These are phyloP conservation scores for Otus scops DNA, from an alignment of 2,797 vertebrate genomes.

Conservation along the genomic window DNA sequence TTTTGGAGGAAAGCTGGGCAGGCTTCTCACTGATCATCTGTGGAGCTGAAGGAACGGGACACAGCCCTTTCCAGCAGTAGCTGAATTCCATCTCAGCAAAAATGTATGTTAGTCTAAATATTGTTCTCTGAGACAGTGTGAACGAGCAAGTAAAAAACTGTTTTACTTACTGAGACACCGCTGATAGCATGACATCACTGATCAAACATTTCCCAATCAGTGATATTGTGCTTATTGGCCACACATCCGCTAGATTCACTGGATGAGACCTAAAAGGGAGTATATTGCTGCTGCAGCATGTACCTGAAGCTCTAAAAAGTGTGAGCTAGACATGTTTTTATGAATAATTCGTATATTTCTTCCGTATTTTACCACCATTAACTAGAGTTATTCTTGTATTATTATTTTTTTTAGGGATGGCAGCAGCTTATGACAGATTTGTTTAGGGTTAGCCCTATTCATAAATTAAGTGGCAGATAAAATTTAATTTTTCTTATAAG, in stretches of 20 bases:
- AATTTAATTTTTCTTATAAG: constrained; percentile 68
- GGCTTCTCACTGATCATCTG: background rate
- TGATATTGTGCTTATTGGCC: background rate
- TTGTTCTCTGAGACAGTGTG: background rate
- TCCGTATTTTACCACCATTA: constrained; percentile 24
- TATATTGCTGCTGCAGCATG: background rate
- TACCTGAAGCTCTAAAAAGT: background rate
- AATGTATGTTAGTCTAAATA: background rate
- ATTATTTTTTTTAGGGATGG: constrained; percentile 18
- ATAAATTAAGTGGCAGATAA: constrained; percentile 60
- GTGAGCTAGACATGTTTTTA: background rate
- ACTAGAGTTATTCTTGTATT: constrained; percentile 52
- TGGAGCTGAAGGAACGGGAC: background rate
- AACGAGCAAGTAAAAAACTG: background rate
- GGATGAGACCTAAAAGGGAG: background rate
- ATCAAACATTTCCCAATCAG: background rate
- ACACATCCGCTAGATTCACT: background rate
- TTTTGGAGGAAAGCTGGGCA: background rate
- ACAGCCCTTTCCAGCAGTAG: background rate
- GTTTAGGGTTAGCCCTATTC: constrained; percentile 42
- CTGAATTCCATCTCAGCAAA: background rate
- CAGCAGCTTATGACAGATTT: constrained; percentile 42
- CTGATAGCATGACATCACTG: background rate
- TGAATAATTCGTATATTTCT: constrained; percentile 7
- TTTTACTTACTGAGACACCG: background rate